A percentile compares a stretch with the other conserved stretches of the same genome.
phyloP scores from a whole-genome alignment of 2,797 vertebrate species.

The Poecilia picta region DNA sequence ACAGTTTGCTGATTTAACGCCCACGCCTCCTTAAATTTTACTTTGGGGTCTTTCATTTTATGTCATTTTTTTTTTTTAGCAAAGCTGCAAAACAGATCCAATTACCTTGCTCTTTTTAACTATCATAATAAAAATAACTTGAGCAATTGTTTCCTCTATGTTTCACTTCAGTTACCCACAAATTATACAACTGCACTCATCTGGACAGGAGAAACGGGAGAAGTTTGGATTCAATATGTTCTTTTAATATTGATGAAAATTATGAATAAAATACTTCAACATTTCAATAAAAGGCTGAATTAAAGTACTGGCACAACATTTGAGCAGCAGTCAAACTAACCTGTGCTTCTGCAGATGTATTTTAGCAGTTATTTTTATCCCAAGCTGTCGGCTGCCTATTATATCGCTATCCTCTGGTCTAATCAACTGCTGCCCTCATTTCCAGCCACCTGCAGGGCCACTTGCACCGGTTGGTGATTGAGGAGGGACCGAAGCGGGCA shows the following conservation, averaged over 20 bases:
- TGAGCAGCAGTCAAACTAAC: constrained; percentile 19
- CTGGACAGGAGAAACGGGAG: neutral
- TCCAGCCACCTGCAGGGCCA: constrained; percentile 54
- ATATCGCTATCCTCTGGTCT: constrained; percentile 38
- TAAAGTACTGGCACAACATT: constrained; percentile 6
- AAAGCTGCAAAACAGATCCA: neutral
- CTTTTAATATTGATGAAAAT: neutral
- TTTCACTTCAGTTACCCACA: neutral
- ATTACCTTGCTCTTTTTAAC: neutral
- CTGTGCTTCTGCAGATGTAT: constrained; percentile 20
- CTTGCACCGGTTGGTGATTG: constrained; percentile 52
- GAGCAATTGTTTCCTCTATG: neutral
- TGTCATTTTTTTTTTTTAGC: neutral
- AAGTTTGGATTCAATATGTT: neutral
- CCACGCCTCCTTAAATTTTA: neutral
- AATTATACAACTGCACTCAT: neutral
- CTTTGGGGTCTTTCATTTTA: neutral
- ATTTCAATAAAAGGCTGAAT: neutral
- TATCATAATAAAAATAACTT: neutral
- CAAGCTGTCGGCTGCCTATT: constrained; percentile 42
- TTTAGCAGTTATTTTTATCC: constrained; percentile 43
- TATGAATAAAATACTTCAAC: neutral
- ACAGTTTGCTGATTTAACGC: neutral
- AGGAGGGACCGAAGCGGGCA: constrained; percentile 52
- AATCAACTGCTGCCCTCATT: constrained; percentile 68